Evolutionary conservation across 2,113 vertebrate species (phyloP).

Genomic region (Sterna hirundo): DNA sequence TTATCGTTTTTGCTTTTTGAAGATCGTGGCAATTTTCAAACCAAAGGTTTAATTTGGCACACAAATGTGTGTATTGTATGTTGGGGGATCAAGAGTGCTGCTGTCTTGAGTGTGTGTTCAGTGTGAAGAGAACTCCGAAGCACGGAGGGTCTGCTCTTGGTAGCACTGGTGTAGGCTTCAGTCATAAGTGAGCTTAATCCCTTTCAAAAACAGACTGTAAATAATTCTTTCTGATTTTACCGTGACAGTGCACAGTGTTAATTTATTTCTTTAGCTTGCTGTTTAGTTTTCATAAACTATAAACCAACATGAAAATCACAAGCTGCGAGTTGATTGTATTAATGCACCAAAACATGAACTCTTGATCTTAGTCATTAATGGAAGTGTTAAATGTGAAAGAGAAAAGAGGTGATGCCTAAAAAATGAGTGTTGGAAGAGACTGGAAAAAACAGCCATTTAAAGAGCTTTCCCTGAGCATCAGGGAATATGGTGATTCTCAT

Average conservation of each 20-base stretch:
- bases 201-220: not conserved
- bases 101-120: not conserved
- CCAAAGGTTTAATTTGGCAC: not conserved
- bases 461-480: conserved; percentile 8
- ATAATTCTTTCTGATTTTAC: not conserved
- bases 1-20: not conserved
- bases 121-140: rapidly evolving
- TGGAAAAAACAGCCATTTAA: not conserved
- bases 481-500: not conserved
- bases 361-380: not conserved
- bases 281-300: not conserved
- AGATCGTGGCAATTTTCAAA: not conserved
- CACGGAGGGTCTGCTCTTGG: not conserved
- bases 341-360: not conserved
- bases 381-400: not conserved
- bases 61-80: not conserved
- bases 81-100: not conserved
- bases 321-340: not conserved
- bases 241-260: not conserved
- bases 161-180: not conserved
- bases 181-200: not conserved
- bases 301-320: not conserved
- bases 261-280: not conserved
- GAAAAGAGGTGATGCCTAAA: not conserved
- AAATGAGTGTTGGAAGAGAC: not conserved